A percentile compares a stretch with the other conserved stretches of the same genome.
phyloP scores from a whole-genome alignment of 2,888 invertebrate genomes.

The Tetranychus truncatus region DNA sequence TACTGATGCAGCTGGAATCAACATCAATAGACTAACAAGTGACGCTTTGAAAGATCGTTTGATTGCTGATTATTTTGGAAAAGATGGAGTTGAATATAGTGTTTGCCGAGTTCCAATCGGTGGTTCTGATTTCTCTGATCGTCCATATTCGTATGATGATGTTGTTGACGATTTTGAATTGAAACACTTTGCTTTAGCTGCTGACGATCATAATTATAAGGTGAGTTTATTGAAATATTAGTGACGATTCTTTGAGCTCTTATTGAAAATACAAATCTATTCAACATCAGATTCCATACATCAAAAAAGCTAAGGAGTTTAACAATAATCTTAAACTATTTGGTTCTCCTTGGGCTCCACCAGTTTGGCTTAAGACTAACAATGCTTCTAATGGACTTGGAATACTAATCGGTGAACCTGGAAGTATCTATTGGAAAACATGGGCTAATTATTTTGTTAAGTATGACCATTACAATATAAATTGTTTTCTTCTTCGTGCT shows the following conservation, averaged over 20 bases:
- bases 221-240: not conserved
- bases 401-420: conserved; percentile 31
- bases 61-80: conserved; percentile 36
- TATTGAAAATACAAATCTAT: not conserved
- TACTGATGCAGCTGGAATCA: conserved; percentile 50
- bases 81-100: conserved; percentile 46
- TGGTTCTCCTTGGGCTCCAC: conserved; percentile 40
- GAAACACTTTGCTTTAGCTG: conserved; percentile 16
- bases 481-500: too few species aligned
- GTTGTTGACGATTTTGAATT: conserved; percentile 34
- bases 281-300: conserved; percentile 33
- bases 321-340: conserved; percentile 32
- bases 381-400: conserved; percentile 36
- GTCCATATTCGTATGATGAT: conserved; percentile 58
- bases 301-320: conserved; percentile 29
- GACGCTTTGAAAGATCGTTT: conserved; percentile 37
- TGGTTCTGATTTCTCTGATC: conserved; percentile 66
- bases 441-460: conserved; percentile 65
- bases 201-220: conserved; percentile 21
- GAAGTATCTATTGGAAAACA: conserved; percentile 45
- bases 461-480: conserved; percentile 30
- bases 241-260: too few species aligned
- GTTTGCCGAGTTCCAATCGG: conserved; percentile 47
- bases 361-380: conserved; percentile 41
- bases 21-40: conserved; percentile 45